Evolutionary conservation across 2,797 vertebrate species (phyloP), one percentile per base, ranked within the genome.

Genomic region (Alcedo quadribrachys): DNA sequence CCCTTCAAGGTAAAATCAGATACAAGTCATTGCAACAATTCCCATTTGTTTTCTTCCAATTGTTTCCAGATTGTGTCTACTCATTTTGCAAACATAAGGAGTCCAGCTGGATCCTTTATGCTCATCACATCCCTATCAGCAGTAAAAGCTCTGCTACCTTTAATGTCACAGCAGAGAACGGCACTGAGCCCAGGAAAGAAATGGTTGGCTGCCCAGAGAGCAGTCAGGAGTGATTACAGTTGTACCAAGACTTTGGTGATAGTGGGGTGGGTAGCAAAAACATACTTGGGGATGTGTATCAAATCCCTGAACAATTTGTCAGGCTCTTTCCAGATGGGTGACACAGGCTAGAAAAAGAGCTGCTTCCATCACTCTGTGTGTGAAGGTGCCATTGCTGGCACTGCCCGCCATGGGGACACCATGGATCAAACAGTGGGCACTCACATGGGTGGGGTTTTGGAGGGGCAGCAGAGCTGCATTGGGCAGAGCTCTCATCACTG

Each of bases 331-430:
- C 35, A 32, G 50, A 30, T 21, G 30, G 15, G 25, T n/a, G 28
- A 40, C n/a, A 11, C 14, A 9, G 42, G 13, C 40, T 45, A 46
- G 55, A 65, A 61, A 28, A 32, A 60, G 78, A 35, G 48, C 14
- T 61, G 53, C 65, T 1, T 1, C 21, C 68, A 51, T 37, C 25
- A 16, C 22, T 65, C 27, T 2, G 0, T 9, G 12, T 53, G 16
- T 20, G 50, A 16, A 25, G 43, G 35, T 61, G 18, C n/a, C 32
- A 11, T 24, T 35, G 33, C 55, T 62, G 60, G 25, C n/a, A n/a
- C 20, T 25, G 46, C 19, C 32, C 1, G 0, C 21, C 1, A 0
- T 1, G 4, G 9, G 17, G 15, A 46, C 42, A 33, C 20, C 20
- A 5, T 1, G 0, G 24, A 21, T 18, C 35, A 71, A 66, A 60